phyloP scores from a whole-genome alignment of 2,113 vertebrate genomes.

The Notechis scutatus region DNA sequence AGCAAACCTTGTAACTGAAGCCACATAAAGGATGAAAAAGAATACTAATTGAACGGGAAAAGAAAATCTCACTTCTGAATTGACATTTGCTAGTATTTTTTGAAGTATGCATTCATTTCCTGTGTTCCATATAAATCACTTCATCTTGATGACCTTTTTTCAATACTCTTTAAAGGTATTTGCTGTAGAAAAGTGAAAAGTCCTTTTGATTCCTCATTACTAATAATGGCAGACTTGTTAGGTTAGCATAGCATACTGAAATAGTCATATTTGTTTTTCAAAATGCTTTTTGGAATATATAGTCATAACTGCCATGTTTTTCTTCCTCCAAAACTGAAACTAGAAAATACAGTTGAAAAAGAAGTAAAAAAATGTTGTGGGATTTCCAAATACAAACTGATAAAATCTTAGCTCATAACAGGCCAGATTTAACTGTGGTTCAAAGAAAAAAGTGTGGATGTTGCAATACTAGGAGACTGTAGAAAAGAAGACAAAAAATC shows the following conservation, averaged over 20 bases:
- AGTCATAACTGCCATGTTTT: neutral
- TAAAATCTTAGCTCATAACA: too few species aligned
- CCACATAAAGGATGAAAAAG: neutral
- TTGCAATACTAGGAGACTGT: too few species aligned
- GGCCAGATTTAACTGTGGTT: too few species aligned
- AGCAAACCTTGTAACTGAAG: constrained; percentile 3
- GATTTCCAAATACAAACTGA: neutral
- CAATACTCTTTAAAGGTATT: constrained; percentile 9
- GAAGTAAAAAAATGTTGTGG: neutral
- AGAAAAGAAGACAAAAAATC: too few species aligned
- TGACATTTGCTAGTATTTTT: constrained; percentile 36
- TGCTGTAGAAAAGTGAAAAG: constrained; percentile 17
- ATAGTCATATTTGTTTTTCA: neutral
- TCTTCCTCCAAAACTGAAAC: neutral
- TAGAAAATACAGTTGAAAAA: neutral
- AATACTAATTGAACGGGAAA: neutral
- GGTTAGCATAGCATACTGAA: neutral
- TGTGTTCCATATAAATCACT: neutral
- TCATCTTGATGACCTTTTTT: constrained; percentile 9
- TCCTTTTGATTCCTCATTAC: constrained; percentile 2
- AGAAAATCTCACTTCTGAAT: neutral
- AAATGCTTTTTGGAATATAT: neutral
- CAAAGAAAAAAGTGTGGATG: too few species aligned
- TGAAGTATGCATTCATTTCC: constrained; percentile 16
- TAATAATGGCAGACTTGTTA: constrained; percentile 3